Evolutionary conservation across 2,797 vertebrate genomes (phyloP), one percentile per base, ranked within the genome.

Genomic region (Garrulus glandarius): DNA sequence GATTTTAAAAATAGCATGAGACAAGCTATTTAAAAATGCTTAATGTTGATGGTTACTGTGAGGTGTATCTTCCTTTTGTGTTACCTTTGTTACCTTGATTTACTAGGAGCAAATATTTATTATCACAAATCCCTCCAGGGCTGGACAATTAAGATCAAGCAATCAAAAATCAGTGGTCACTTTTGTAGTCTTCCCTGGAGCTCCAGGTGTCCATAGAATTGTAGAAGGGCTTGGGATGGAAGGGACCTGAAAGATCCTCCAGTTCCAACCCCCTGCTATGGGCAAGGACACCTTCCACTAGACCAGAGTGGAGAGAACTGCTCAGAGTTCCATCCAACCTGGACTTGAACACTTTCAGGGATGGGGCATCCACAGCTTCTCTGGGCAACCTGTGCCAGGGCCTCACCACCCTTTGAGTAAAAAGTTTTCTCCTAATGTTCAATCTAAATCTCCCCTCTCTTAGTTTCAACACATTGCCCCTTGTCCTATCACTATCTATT

Each of bases 11-110:
- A 75, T 39, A 17, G 5, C 17, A 85, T 3, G 9, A 83, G 61
- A 34, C 32, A 90, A 83, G 46, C 50, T 84, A 36, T 84, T 90
- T 85, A 69, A 86, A 89, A 81, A 75, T 56, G 5, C 67, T 90
- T 76, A 69, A 77, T 84, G 59, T 16, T 84, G 39, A 52, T 65
- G 9, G 59, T 37, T 89, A 77, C 47, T 65, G 17, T 36, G 57
- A 80, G 13, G 32, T 63, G 2, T n/a, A 44, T 61, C 65, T 85
- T 61, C 30, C 37, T 80, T 93, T 75, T 71, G 5, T 68, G n/a
- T 34, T 39, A 39, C 39, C 39, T 39, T 39, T 39, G 39, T 68
- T 24, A 60, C 32, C 21, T 84, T 72, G 34, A 89, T 72, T 76
- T 76, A 70, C 20, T 39, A 70, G 72, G 41, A 36, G 21, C 57